Evolutionary conservation across 2,113 vertebrate genomes (phyloP).

Genomic region (Danionella cerebrum): DNA sequence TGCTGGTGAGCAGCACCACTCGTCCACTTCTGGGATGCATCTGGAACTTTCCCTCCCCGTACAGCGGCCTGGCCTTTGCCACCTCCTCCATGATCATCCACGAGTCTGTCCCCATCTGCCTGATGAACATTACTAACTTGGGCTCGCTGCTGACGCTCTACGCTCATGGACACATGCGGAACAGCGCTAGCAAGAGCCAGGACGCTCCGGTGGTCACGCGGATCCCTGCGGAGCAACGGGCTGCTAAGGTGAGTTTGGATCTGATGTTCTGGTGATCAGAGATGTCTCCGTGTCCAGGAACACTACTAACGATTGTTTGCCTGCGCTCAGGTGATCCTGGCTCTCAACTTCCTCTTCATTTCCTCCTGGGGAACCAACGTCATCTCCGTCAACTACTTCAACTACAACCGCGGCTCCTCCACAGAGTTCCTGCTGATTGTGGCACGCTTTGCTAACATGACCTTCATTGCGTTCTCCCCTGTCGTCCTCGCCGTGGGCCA

Average conservation of each 20-base stretch:
- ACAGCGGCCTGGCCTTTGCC: conserved; percentile 59
- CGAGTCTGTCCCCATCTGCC: conserved; percentile 62
- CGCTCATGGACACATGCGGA: conserved; percentile 45
- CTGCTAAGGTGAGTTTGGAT: conserved; percentile 58
- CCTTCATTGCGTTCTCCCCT: conserved; percentile 10
- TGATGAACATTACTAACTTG: conserved; percentile 66
- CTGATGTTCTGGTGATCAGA: neutral
- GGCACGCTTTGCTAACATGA: conserved; percentile 62
- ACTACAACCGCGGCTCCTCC: conserved; percentile 56
- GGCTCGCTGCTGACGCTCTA: conserved; percentile 64
- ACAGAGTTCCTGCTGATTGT: conserved; percentile 55
- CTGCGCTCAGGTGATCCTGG: conserved; percentile 59
- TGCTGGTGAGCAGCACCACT: conserved; percentile 68
- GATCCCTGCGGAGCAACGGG: conserved; percentile 62
- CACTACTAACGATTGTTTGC: neutral
- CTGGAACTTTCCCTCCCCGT: conserved; percentile 64
- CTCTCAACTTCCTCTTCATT: conserved; percentile 66
- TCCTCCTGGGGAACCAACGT: conserved; percentile 66
- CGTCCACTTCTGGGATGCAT: conserved; percentile 68
- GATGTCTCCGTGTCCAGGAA: neutral
- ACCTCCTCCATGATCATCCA: conserved; percentile 69
- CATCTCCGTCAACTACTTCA: conserved; percentile 69
- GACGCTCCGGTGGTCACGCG: conserved; percentile 46
- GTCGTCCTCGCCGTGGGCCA: conserved; percentile 3
- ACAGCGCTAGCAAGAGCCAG: neutral